These are phyloP conservation scores for Endotricha flammealis DNA, from an alignment of 2,888 invertebrate species.

Conservation along the genomic window DNA sequence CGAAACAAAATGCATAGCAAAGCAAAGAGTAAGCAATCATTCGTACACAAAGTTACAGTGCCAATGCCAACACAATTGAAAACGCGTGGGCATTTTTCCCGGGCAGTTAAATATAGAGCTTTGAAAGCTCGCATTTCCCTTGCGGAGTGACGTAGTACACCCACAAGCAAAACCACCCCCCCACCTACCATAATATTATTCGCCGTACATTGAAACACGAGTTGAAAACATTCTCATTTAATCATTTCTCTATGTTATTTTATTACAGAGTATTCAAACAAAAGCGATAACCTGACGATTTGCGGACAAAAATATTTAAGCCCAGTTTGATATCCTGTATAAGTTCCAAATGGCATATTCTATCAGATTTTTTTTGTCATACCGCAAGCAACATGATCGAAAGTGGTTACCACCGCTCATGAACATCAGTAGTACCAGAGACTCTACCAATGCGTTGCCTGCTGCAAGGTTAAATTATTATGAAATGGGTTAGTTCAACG, in stretches of 20 bases:
- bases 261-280: conserved; percentile 21
- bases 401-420: too few species aligned
- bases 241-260: conserved; percentile 21
- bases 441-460: too few species aligned
- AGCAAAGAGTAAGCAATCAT: too few species aligned
- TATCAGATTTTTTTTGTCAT: too few species aligned
- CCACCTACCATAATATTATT: conserved; percentile 1
- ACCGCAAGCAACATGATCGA: too few species aligned
- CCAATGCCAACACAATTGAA: too few species aligned
- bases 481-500: too few species aligned
- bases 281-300: conserved; percentile 9
- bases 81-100: too few species aligned
- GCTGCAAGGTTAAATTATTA: too few species aligned
- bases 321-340: background rate
- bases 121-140: conserved; percentile 12
- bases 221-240: conserved; percentile 17
- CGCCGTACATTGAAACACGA: conserved; percentile 17
- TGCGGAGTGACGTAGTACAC: conserved; percentile 18
- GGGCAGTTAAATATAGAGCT: conserved; percentile 3
- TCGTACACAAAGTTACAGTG: too few species aligned
- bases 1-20: too few species aligned
- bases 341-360: background rate
- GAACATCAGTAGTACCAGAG: too few species aligned
- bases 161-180: conserved; percentile 17
- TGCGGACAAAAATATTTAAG: background rate